Base-by-base conservation (phyloP, 2,113 vertebrate species). In the Ictidomys tridecemlineatus region DNA sequence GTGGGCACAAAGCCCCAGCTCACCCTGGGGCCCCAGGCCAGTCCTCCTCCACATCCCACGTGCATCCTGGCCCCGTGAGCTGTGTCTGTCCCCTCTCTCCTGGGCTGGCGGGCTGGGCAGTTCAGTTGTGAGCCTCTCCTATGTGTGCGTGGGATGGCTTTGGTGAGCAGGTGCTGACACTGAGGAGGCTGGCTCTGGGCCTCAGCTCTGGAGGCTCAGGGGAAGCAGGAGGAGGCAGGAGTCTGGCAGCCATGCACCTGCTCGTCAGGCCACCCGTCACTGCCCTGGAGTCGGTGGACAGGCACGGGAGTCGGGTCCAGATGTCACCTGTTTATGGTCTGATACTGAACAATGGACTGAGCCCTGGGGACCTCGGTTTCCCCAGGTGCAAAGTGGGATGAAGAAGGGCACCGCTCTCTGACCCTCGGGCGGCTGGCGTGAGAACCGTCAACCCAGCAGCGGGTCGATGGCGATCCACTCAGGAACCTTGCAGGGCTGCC, bases 241-340 rank as follows among this genome's bases (percentile, higher is more conserved):
- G 2, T 3, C 26, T 1, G 39, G 37, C 69, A 3, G 2, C 0
- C 2, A 16, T 0, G 3, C 0, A 0, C 10, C 0, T 1, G 18
- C 39, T 39, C 0, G 1, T 28, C 7, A 8, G 10, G 11, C 30
- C 28, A 20, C 22, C 11, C n/a, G 1, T 12, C 28, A 0, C 0
- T 0, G 17, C 8, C 1, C 9, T 1, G 4, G 2, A 20, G 2
- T 2, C 67, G 5, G 20, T 2, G 24, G 4, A 4, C 4, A 22
- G 17, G 2, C 0, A 30, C 0, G 32, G 4, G 10, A 0, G 26
- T 16, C 11, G 17, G 20, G 53, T 18, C 4, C 20, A 0, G 28
- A 42, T 1, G 28, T n/a, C 26, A 2, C 17, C 12, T 9, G 30
- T 8, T n/a, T 12, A 8, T 16, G 0, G 8, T 2, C 4, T 42